Conservation (phyloP, 2,113 vertebrate species). For the Oenanthe oenanthe region DNA sequence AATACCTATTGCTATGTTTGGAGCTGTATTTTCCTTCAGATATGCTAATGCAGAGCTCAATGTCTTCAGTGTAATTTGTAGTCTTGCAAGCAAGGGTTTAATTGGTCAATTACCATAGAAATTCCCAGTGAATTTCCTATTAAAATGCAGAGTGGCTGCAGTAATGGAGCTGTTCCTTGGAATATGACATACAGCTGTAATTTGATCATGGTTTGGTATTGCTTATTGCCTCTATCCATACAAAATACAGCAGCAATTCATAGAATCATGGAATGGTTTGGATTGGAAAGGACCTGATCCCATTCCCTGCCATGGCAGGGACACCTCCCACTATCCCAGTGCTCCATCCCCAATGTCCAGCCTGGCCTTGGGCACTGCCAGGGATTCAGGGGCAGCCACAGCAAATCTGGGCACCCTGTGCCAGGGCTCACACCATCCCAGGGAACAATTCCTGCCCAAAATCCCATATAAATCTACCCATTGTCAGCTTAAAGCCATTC, state of each 20-base stretch:
- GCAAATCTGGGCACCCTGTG: no score
- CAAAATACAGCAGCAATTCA: not conserved
- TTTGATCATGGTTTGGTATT: not conserved
- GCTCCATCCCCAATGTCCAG: not conserved
- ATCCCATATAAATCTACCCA: not conserved
- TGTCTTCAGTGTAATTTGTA: constrained; percentile 12
- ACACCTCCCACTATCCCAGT: not conserved
- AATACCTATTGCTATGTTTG: not conserved
- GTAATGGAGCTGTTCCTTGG: not conserved
- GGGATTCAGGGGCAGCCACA: not conserved
- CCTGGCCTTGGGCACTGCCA: not conserved
- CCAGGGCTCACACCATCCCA: not conserved
- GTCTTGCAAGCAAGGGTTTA: not conserved
- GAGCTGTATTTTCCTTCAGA: not conserved
- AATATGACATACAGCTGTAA: not conserved
- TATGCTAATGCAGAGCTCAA: not conserved
- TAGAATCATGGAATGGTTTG: not conserved
- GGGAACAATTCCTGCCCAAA: not conserved
- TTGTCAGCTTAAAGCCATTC: not conserved
- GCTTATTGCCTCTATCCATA: not conserved
- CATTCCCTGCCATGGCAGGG: not conserved
- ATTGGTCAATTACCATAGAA: constrained; percentile 11
- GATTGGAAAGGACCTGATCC: not conserved
- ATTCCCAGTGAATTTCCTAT: not conserved
- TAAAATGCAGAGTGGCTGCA: not conserved